Evolutionary conservation across 2,888 invertebrate species (phyloP), one percentile per base, ranked within the genome.

Genomic region (Patella ulyssiponensis): DNA sequence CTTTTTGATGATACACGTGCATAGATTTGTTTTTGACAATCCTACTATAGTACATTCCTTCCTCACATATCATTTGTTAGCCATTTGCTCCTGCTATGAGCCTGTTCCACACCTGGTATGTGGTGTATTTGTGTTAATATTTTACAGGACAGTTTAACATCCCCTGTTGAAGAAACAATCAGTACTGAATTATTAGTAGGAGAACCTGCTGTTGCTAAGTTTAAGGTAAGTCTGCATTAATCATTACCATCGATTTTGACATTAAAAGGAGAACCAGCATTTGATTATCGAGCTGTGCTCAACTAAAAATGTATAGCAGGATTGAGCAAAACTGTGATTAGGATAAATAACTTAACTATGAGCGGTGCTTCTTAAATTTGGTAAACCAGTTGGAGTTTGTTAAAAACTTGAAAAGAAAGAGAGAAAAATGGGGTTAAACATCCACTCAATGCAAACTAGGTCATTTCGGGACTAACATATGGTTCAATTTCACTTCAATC

Each of bases 181-280:
- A 83, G 83, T 73, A 86, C 88, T 83, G 88, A 88, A 58, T 79
- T 85, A 56, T 84, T 90, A 64, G 85, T 85, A 74, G 87, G 85
- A 53, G 89, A 88, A 73, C 88, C 90, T 23, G 89, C 90, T 73
- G 86, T 91, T 15, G 83, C 89, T 11, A 90, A 90, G 79, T 87
- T 86, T 75, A 91, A 91, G 85, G 90, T 89, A 79, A 74, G 80
- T 56, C 14, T 5, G 1, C 5, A 15, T n/a, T 44, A 11, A 69
- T 44, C 44, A 44, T 7, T 4, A 44, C 9, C 1, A 44, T 33
- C 33, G 0, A 33, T 33, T 33, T 33, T 33, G 33, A 33, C 4
- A 33, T 44, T 9, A 7, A 5, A 9, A 44, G 9, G 1, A 7
- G 1, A 44, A 44, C 9, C 44, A 44, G 44, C 44, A 44, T 9